Percentiles rank a stretch among this genome's conserved stretches.
Evolutionary conservation across 2,797 vertebrate species (phyloP).

Genomic region (Parauchenoglanis ngamensis): DNA sequence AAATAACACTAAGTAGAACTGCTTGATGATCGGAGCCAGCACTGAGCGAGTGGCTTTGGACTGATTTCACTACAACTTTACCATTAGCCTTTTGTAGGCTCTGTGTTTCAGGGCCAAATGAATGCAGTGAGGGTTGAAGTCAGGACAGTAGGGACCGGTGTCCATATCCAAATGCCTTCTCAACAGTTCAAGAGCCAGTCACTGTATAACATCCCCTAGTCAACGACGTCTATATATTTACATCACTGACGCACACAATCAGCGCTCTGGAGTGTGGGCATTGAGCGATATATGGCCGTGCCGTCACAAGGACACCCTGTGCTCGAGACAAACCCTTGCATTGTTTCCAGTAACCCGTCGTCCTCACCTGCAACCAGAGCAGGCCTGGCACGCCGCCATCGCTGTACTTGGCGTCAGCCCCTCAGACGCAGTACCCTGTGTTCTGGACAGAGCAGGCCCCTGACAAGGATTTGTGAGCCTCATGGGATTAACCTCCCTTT

Average conservation of each 20-base stretch:
- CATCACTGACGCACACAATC: not conserved
- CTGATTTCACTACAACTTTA: conserved; percentile 64
- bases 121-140: conserved; percentile 39
- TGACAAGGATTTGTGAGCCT: conserved; percentile 74
- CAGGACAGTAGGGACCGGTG: conserved; percentile 31
- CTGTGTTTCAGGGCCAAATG: conserved; percentile 7
- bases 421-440: conserved; percentile 59
- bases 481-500: conserved; percentile 78
- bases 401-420: conserved; percentile 43
- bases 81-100: conserved; percentile 37
- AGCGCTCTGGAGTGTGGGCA: conserved; percentile 15
- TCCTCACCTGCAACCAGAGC: conserved; percentile 74
- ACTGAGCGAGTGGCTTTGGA: conserved; percentile 58
- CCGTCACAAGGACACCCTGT: conserved; percentile 56
- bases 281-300: conserved; percentile 38
- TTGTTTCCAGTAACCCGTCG: conserved; percentile 71
- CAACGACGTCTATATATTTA: conserved; percentile 28
- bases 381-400: conserved; percentile 65
- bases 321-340: conserved; percentile 66
- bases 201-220: conserved; percentile 10
- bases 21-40: conserved; percentile 62
- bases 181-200: not conserved
- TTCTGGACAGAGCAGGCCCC: conserved; percentile 68
- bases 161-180: conserved; percentile 20
- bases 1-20: conserved; percentile 75